phyloP scores from a whole-genome alignment of 2,888 invertebrate species.

The Horisme vitalbata region DNA sequence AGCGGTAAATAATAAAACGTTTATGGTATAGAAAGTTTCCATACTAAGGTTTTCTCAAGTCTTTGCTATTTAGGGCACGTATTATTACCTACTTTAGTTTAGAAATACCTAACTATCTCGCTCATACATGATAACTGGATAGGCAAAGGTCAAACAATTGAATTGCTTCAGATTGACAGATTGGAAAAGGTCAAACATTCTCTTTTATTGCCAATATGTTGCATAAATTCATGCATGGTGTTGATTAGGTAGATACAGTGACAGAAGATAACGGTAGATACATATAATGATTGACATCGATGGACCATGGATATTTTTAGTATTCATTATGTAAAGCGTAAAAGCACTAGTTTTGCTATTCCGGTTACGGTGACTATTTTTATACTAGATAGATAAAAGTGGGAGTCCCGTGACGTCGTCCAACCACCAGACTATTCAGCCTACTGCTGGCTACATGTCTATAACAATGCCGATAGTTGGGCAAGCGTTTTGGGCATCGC shows the following conservation, averaged over 20 bases:
- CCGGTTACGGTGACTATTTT: too few species aligned
- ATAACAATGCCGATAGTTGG: too few species aligned
- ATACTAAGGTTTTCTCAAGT: neutral
- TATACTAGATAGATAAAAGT: too few species aligned
- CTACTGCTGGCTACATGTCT: too few species aligned
- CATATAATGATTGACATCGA: neutral
- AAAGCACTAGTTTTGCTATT: too few species aligned
- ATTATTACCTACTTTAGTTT: neutral
- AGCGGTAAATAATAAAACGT: neutral
- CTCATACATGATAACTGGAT: neutral
- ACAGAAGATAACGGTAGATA: neutral
- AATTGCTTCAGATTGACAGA: slow-evolving; percentile 27
- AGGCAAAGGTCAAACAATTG: slow-evolving; percentile 23
- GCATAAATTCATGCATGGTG: slow-evolving; percentile 12
- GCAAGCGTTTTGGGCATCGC: too few species aligned
- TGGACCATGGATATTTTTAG: too few species aligned
- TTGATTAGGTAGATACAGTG: neutral
- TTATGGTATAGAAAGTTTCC: too few species aligned
- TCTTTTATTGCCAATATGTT: slow-evolving; percentile 25
- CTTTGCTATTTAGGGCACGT: neutral
- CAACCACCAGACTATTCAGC: too few species aligned
- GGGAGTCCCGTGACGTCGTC: too few species aligned
- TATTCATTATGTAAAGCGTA: too few species aligned
- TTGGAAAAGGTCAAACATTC: slow-evolving; percentile 28
- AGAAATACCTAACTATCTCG: neutral